Evolutionary conservation across 2,113 vertebrate species (phyloP).

Genomic region (Chlorodrepanis virens): DNA sequence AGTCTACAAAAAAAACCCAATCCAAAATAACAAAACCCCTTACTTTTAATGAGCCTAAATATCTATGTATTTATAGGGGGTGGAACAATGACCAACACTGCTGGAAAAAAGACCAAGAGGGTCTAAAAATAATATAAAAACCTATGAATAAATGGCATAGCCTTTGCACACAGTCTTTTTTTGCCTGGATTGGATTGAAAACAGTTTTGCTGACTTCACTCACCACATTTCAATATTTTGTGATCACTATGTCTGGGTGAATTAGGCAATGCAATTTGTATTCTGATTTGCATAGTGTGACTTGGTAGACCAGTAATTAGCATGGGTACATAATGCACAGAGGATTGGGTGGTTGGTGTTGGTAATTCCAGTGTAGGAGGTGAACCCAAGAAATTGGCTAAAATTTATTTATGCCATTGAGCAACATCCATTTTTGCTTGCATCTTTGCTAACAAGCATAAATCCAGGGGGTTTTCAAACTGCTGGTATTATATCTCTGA

Average conservation of each 20-base stretch:
- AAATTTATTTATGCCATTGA: neutral
- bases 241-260: neutral
- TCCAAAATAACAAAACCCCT: fast-evolving
- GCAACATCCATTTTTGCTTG: neutral
- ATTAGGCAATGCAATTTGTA: neutral
- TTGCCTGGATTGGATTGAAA: neutral
- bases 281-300: neutral
- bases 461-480: neutral
- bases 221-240: neutral
- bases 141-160: neutral
- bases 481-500: neutral
- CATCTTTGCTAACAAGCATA: neutral
- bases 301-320: neutral
- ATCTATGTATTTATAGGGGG: neutral
- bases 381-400: neutral
- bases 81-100: neutral
- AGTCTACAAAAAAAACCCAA: neutral
- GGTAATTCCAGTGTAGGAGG: neutral
- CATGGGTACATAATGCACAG: neutral
- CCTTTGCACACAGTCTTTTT: neutral
- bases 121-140: neutral
- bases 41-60: neutral
- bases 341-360: neutral
- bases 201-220: neutral
- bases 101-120: neutral